Evolutionary conservation across 2,797 vertebrate genomes (phyloP).

Genomic region (Eospalax fontanierii): DNA sequence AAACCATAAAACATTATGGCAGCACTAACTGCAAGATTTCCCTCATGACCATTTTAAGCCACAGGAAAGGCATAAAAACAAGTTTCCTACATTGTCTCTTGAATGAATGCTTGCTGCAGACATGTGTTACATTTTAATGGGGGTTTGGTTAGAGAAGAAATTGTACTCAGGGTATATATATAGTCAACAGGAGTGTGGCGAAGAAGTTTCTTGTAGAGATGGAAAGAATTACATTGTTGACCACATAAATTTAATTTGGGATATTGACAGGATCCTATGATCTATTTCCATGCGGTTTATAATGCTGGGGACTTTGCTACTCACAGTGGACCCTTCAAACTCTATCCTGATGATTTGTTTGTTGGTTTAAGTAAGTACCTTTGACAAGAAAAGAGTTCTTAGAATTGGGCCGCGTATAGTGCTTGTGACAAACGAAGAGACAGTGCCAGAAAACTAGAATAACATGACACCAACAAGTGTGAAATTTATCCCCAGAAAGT

Average conservation of each 20-base stretch:
- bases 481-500: conserved; percentile 79
- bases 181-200: conserved; percentile 56
- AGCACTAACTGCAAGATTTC: conserved; percentile 42
- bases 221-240: conserved; percentile 79
- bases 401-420: conserved; percentile 66
- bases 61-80: conserved; percentile 48
- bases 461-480: conserved; percentile 71
- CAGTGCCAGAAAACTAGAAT: conserved; percentile 50
- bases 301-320: conserved; percentile 49
- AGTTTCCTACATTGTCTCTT: conserved; percentile 77
- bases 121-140: conserved; percentile 73
- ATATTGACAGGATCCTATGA: conserved; percentile 63
- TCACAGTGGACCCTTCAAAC: background rate
- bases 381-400: conserved; percentile 76
- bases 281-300: conserved; percentile 80
- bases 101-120: conserved; percentile 73
- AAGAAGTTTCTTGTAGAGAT: conserved; percentile 71
- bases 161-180: conserved; percentile 45
- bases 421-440: conserved; percentile 71
- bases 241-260: conserved; percentile 77
- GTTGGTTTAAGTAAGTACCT: conserved; percentile 81
- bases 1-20: conserved; percentile 49
- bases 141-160: conserved; percentile 68
- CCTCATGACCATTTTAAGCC: conserved; percentile 37
- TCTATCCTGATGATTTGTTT: conserved; percentile 64